Base-by-base conservation (phyloP, 2,113 vertebrate genomes). In the Eretmochelys imbricata region DNA sequence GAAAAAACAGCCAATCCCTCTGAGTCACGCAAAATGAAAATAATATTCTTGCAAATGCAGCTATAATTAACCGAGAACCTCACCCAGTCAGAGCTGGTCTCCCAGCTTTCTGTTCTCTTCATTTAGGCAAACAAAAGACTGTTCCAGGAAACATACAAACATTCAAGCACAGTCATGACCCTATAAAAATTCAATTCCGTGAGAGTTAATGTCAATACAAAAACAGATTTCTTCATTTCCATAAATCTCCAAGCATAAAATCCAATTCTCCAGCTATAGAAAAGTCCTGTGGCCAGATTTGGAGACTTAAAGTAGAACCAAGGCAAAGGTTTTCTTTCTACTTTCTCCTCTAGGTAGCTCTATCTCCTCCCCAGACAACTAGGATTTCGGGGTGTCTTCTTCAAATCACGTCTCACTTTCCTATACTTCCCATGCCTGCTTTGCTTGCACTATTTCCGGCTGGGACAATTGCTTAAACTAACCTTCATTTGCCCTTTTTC, bases 141-240 rank as follows among this genome's bases (percentile, higher is more conserved):
- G 82, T 96, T 95, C 96, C 95, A 93, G 91, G 96, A 96, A 95
- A 92, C 94, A 87, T 91, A 95, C 91, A 93, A 96, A 92, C 89
- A 94, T 84, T 83, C 95, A 96, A 89, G 65, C 65, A 75, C 90
- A 94, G 90, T 97, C 96, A 92, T 90, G 96, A 97, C 94, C 96
- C 96, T 93, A 95, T 97, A 97, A 97, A 97, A 96, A 95, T 89
- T 94, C 92, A 96, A 92, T 96, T 97, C 96, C 94, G 86, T 95
- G 94, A 55, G 94, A 95, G 94, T 95, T 95, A 97, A 96, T 91
- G 88, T 97, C 96, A 96, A 87, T 94, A 96, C 93, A 42, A 97
- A 96, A 96, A 59, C 96, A 96, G 92, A 65, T 94, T 97, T 96
- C 95, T 96, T 94, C 80, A 90, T 96, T 96, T 96, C 95, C 91